Evolutionary conservation across 2,113 vertebrate genomes (phyloP).

Genomic region (Sitta europaea): DNA sequence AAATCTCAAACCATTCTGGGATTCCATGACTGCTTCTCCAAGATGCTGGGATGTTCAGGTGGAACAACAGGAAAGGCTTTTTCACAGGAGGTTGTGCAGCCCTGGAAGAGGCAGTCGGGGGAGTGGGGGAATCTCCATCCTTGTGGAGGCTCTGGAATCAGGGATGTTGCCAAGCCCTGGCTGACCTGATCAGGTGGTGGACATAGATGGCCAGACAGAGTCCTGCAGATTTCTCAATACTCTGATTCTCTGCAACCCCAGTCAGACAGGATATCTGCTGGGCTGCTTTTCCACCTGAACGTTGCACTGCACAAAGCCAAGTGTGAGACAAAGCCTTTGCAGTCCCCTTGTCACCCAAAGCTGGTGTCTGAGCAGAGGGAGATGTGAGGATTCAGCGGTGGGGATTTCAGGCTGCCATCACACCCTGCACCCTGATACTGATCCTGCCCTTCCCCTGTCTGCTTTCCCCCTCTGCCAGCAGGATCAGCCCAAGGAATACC

Average conservation of each 20-base stretch:
- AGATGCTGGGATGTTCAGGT: not conserved
- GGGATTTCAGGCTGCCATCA: not conserved
- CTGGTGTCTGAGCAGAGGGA: not conserved
- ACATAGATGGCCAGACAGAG: not conserved
- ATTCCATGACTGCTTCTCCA: not conserved
- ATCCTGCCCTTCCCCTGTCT: not conserved
- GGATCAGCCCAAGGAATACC: not conserved
- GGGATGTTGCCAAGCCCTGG: not conserved
- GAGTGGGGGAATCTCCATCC: not conserved
- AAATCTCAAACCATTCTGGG: not conserved
- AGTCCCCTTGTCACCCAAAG: not conserved
- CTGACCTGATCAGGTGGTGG: not conserved
- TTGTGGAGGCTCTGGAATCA: not conserved
- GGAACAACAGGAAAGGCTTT: not conserved
- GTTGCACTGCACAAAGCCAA: not conserved
- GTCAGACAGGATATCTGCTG: not conserved
- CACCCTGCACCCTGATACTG: not conserved
- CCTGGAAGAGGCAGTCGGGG: not conserved
- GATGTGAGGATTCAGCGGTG: not conserved
- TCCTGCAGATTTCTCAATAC: not conserved
- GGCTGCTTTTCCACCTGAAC: not conserved
- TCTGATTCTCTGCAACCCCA: not conserved
- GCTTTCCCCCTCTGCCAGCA: not conserved
- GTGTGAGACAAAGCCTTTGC: not conserved
- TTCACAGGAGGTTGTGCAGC: not conserved